Evolutionary conservation across 2,113 vertebrate species (phyloP).

Genomic region (Uria lomvia): DNA sequence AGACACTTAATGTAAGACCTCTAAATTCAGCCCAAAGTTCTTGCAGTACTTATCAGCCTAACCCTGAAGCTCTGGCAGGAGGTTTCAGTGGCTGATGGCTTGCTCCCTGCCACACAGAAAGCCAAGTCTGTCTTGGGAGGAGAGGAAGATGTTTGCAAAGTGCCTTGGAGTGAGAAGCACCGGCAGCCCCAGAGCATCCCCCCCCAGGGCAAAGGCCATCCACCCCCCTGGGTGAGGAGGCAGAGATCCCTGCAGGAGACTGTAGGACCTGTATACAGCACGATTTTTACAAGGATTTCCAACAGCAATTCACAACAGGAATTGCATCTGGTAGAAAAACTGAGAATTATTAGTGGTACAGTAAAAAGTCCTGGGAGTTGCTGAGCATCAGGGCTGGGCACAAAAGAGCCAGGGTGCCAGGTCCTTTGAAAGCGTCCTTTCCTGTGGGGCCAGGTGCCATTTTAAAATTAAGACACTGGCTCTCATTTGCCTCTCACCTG

Average conservation of each 20-base stretch:
- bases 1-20: neutral
- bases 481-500: neutral
- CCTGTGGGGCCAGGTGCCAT: neutral
- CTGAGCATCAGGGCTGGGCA: neutral
- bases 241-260: neutral
- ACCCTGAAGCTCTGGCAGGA: neutral
- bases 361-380: neutral
- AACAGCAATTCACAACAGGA: neutral
- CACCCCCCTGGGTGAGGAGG: neutral
- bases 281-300: neutral
- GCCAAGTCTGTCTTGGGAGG: neutral
- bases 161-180: neutral
- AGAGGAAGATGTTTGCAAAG: neutral
- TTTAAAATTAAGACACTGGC: neutral
- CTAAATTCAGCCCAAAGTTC: neutral
- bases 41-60: neutral
- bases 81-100: neutral
- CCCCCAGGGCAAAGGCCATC: neutral
- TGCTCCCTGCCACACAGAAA: neutral
- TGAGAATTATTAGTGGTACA: neutral
- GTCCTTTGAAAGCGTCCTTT: neutral
- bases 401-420: neutral
- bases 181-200: neutral
- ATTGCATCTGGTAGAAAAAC: neutral
- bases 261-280: neutral